Evolutionary conservation across 2,888 invertebrate genomes (phyloP), one percentile per base, ranked within the genome.

Genomic region (Eupithecia pulchellata): DNA sequence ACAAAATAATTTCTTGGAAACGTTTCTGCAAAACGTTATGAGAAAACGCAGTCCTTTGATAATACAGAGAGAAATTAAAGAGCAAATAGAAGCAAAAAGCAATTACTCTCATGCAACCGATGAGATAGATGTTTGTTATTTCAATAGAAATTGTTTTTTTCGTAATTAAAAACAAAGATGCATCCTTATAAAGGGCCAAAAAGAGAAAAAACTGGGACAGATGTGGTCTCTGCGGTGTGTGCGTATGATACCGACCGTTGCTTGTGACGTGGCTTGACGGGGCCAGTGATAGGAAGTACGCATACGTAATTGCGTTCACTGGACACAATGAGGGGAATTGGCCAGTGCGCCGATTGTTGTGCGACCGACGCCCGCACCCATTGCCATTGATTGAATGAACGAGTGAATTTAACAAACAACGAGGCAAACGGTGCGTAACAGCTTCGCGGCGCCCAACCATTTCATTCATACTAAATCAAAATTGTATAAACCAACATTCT

Each of bases 241-340:
- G 9, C n/a, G 60, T 34, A 14, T 30, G 58, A 32, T 60, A 30
- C 58, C n/a, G 30, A 52, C 11, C 9, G n/a, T 42, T n/a, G 57
- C 76, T 71, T 77, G 74, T 77, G 75, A 80, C 66, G 81, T 78
- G 81, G 77, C 71, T 67, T 74, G 74, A 69, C 69, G 84, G 90
- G 90, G 89, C 89, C 89, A 81, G 81, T 80, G 83, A 89, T 90
- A 91, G 93, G 93, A 93, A 91, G 91, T 90, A 82, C 88, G 88
- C 90, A 89, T 89, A 89, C 86, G 90, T 93, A 91, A 93, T 93
- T 93, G 91, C 84, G 88, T 86, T 88, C 86, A 91, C 86, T 91
- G 91, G 90, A 87, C 91, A 92, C 92, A 93, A 93, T 91, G 91
- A 90, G 91, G 93, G 92, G 93, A 93, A 93, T 92, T 91, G 92